These are phyloP conservation scores for Malurus splendens DNA, from an alignment of 2,797 vertebrate genomes.

Conservation along the genomic window DNA sequence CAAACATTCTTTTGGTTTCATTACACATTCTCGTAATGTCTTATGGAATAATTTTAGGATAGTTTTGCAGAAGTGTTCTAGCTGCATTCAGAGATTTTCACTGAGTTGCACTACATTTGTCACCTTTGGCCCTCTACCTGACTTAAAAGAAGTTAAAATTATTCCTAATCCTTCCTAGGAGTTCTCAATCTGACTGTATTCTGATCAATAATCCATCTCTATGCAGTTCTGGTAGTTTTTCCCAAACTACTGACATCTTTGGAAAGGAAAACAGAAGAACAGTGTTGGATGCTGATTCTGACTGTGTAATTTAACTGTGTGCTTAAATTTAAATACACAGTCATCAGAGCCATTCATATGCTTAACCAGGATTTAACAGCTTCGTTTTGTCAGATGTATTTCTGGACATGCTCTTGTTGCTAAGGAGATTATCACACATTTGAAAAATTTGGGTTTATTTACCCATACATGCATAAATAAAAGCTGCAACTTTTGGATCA, in stretches of 20 bases:
- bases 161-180: neutral
- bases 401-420: conserved; percentile 46
- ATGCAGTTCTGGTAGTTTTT: neutral
- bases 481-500: conserved; percentile 7
- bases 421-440: conserved; percentile 47
- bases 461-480: conserved; percentile 38
- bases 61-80: neutral
- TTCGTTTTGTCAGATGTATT: conserved; percentile 40
- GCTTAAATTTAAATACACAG: neutral
- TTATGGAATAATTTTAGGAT: neutral
- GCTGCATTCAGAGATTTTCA: neutral
- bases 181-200: neutral
- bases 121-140: neutral
- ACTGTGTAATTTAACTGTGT: neutral
- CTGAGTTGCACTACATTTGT: neutral
- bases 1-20: neutral
- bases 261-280: neutral
- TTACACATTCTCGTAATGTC: neutral
- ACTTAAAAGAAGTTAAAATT: neutral
- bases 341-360: neutral
- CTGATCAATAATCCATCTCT: neutral
- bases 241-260: neutral
- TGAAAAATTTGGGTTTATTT: conserved; percentile 28
- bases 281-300: neutral
- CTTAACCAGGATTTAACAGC: neutral